Base-by-base conservation (phyloP, 2,888 invertebrate genomes). In the Mythimna loreyi region DNA sequence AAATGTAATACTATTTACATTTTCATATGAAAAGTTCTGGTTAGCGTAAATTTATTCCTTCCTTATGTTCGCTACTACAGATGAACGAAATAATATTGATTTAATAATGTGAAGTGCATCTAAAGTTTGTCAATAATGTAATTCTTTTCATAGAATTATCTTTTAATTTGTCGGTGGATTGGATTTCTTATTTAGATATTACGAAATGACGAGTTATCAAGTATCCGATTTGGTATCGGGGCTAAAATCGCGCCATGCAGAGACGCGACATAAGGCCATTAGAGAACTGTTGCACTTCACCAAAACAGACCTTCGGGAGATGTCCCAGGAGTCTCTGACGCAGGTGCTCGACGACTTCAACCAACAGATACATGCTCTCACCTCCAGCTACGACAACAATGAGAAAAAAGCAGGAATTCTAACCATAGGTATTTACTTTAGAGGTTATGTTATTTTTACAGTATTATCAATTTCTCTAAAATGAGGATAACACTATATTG, bases 401-500 rank as follows among this genome's bases (percentile, higher is more conserved):
- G 99, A 99, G 89, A 98, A 98, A 89, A 99, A 99, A 94, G 99
- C 99, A 67, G 99, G 99, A 61, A 99, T 99, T 82, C 94, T 99
- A 33, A 99, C 98, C 2, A 99, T 99, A 88, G 97, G 98, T 98
- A 91, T 91, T 82, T 81, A 72, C 36, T 59, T 80, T 77, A 66
- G 72, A 86, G 79, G 82, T 83, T 84, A 84, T 81, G 72, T 45
- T 75, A 75, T 58, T 69, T 64, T 49, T 49, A 36, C 9, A 47
- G 25, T 25, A 64, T 8, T 58, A 61, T 2, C 43, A 58, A 50
- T 74, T 36, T 45, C 21, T 28, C 2, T 28, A 40, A 13, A 61
- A 45, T 33, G 16, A 65, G 61, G 50, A 70, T 56, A 74, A n/a
- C 40, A 25, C n/a, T 45, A 21, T 52, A 2, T 33, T 61, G 28